Conservation (phyloP, 2,888 invertebrate genomes). For the Nephrotoma guestfalica region DNA sequence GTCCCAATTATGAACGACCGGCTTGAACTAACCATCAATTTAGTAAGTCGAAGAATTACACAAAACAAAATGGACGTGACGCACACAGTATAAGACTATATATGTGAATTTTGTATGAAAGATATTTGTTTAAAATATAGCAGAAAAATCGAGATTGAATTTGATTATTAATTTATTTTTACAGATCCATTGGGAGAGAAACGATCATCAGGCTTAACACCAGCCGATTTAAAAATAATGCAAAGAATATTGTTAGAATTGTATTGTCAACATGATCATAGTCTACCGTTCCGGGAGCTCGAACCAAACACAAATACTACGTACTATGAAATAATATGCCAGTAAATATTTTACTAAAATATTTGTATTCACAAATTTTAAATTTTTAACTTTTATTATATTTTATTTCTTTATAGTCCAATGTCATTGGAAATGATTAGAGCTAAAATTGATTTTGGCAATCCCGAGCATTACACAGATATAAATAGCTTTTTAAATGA, state of each 20-base stretch:
- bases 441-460: conserved; percentile 59
- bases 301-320: conserved; percentile 49
- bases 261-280: conserved; percentile 82
- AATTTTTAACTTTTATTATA: background rate
- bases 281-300: conserved; percentile 78
- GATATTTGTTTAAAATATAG: too few species aligned
- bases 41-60: too few species aligned
- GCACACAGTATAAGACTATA: too few species aligned
- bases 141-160: too few species aligned
- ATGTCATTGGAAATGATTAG: conserved; percentile 78
- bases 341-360: conserved; percentile 17
- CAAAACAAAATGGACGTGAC: too few species aligned
- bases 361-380: conserved; percentile 4
- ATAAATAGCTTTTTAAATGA: conserved; percentile 66
- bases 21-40: too few species aligned
- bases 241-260: conserved; percentile 79
- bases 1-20: too few species aligned
- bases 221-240: conserved; percentile 51
- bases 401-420: conserved; percentile 34
- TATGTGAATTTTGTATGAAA: too few species aligned
- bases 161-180: background rate
- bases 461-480: conserved; percentile 56
- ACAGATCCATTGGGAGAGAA: conserved; percentile 29
- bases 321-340: conserved; percentile 31
- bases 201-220: conserved; percentile 36